Evolutionary conservation across 92 coral and sea anemone genomes (phyloP), one percentile per base, ranked within the genome.

Genomic region (Umimayanthus kanabou): DNA sequence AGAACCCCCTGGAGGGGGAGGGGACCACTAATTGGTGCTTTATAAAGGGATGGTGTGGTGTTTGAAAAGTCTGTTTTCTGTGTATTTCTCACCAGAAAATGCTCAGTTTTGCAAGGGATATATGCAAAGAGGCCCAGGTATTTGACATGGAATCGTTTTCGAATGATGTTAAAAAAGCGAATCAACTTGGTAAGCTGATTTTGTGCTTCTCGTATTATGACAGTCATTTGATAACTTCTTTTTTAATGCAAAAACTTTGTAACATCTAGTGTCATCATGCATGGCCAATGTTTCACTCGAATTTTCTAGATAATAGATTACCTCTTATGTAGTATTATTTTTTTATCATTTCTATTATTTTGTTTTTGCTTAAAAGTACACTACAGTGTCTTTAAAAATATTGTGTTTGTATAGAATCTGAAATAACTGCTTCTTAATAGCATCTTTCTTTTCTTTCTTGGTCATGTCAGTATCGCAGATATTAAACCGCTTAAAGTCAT

Each of bases 131-230:
- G 72, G 89, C 77, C 9, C 77, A 85, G 55, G 77, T 42, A 66
- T 53, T 90, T 39, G 85, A 87, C 3, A 43, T 64, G 57, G 57
- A 84, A 23, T 78, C 96, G 14, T 70, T 94, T n/a, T 67, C 49
- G 20, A 58, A 88, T 25, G 90, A 90, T 70, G 89, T 92, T 15
- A 87, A 77, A 67, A 89, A 87, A 61, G 84, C 96, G 37, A 90
- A 86, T 71, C 70, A 94, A 88, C 90, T 94, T 30, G 91, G 96
- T 94, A 90, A 57, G 84, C 75, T 33, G 23, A 14, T n/a, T 45
- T 3, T 40, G 67, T 22, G 13, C 67, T 20, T 10, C 42, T 40
- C 5, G 20, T 43, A 39, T 40, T 25, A 1, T 61, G 30, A 22
- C 1, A 28, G 26, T 28, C 14, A 16, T 5, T 15, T 71, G 76